A percentile compares a stretch with the other conserved stretches of the same genome.
Evolutionary conservation across 1,140 invertebrate species (phyloP).

Genomic region (Diachasmimorpha longicaudata): DNA sequence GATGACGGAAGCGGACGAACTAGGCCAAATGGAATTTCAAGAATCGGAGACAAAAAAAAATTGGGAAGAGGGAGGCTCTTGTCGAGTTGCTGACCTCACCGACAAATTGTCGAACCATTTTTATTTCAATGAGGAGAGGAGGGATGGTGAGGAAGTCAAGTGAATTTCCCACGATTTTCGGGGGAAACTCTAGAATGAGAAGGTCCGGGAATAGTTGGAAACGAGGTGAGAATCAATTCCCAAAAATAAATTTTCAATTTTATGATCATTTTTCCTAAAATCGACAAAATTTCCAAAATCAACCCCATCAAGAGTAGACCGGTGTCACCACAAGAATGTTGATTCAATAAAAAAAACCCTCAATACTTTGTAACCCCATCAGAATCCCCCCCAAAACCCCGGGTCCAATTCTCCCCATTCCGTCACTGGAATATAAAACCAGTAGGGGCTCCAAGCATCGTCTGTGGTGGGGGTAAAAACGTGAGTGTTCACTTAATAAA

Average conservation of each 20-base stretch:
- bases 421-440: conserved; percentile 22
- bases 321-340: too few relatives aligned
- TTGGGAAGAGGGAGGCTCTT: not conserved
- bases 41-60: conserved; percentile 14
- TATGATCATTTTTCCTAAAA: too few relatives aligned
- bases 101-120: too few relatives aligned
- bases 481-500: conserved; percentile 29
- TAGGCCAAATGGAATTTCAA: conserved; percentile 21
- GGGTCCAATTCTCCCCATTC: conserved; percentile 24
- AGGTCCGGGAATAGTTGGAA: too few relatives aligned
- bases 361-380: conserved; percentile 11
- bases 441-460: not conserved
- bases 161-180: not conserved
- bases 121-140: too few relatives aligned
- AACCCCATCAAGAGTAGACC: too few relatives aligned
- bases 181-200: too few relatives aligned
- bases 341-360: too few relatives aligned
- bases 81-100: not conserved
- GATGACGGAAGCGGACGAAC: not conserved
- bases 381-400: not conserved
- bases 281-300: too few relatives aligned
- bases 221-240: too few relatives aligned
- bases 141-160: too few relatives aligned
- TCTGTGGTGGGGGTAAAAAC: not conserved
- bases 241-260: too few relatives aligned